These are phyloP conservation scores for Drosophila busckii DNA, from an alignment of 1,140 invertebrate species.

Conservation along the genomic window DNA sequence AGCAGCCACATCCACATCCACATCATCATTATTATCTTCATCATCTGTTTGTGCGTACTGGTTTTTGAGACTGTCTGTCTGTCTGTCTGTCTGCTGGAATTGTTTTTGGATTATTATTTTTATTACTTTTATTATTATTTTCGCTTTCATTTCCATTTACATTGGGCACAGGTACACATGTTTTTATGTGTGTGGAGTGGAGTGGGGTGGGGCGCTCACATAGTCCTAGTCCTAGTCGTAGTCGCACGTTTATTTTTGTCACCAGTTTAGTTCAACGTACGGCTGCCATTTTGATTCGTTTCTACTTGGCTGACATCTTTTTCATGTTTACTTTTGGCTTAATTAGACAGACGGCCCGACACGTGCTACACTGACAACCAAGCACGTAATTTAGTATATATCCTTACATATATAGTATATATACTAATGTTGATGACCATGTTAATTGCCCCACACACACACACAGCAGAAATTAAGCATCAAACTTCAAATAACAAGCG, in stretches of 20 bases:
- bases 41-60: background rate
- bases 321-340: conserved; percentile 62
- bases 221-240: too few species aligned
- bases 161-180: background rate
- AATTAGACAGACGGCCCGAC: conserved; percentile 34
- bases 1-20: background rate
- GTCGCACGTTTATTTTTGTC: too few species aligned
- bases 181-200: too few species aligned
- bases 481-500: too few species aligned
- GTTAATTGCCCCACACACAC: too few species aligned
- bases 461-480: too few species aligned
- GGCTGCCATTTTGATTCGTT: conserved; percentile 41
- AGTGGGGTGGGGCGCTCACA: too few species aligned
- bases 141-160: conserved; percentile 8
- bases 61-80: background rate
- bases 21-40: background rate
- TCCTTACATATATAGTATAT: too few species aligned
- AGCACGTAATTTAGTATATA: background rate
- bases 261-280: conserved; percentile 40
- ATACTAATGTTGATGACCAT: too few species aligned
- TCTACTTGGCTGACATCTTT: conserved; percentile 52
- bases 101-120: conserved; percentile 43
- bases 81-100: conserved; percentile 31
- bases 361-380: background rate
- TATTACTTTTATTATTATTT: conserved; percentile 28